Percentiles rank a stretch among this genome's conserved stretches.
These are phyloP conservation scores for Himalopsyche kuldschensis DNA, from an alignment of 2,888 invertebrate species.

Conservation along the genomic window DNA sequence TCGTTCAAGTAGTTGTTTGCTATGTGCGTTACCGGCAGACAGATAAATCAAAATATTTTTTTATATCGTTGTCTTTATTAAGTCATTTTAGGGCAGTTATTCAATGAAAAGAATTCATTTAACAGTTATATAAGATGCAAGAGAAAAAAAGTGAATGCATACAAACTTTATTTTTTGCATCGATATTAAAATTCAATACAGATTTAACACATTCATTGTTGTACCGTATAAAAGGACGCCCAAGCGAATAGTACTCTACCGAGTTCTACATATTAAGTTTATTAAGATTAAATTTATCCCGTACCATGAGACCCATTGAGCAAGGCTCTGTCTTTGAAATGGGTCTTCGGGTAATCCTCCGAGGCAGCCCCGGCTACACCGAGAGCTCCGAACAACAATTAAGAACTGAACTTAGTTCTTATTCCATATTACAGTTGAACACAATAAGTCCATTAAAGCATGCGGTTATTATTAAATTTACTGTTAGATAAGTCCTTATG, in stretches of 20 bases:
- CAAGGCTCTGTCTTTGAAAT: not conserved
- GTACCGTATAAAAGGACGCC: not conserved
- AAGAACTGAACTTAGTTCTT: constrained; percentile 35
- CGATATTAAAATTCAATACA: too few relatives aligned
- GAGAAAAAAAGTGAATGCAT: too few relatives aligned
- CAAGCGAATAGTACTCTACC: not conserved
- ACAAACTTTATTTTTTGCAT: too few relatives aligned
- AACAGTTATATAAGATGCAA: too few relatives aligned
- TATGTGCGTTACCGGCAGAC: too few relatives aligned
- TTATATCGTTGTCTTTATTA: too few relatives aligned
- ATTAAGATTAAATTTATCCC: constrained; percentile 38
- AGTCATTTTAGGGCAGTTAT: too few relatives aligned
- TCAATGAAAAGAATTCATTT: too few relatives aligned
- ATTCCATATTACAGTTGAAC: constrained; percentile 26
- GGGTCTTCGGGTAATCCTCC: not conserved
- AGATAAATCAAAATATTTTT: too few relatives aligned
- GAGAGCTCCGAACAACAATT: constrained; percentile 35
- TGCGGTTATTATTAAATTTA: constrained; percentile 38
- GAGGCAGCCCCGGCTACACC: not conserved
- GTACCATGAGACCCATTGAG: constrained; percentile 21
- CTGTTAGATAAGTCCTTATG: constrained; percentile 31
- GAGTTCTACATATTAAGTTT: constrained; percentile 26
- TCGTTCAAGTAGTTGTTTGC: too few relatives aligned
- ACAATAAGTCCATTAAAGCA: constrained; percentile 39
- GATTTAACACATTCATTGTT: too few relatives aligned